Evolutionary conservation across 2,113 vertebrate genomes (phyloP), one percentile per base, ranked within the genome.

Genomic region (Lethenteron reissneri): DNA sequence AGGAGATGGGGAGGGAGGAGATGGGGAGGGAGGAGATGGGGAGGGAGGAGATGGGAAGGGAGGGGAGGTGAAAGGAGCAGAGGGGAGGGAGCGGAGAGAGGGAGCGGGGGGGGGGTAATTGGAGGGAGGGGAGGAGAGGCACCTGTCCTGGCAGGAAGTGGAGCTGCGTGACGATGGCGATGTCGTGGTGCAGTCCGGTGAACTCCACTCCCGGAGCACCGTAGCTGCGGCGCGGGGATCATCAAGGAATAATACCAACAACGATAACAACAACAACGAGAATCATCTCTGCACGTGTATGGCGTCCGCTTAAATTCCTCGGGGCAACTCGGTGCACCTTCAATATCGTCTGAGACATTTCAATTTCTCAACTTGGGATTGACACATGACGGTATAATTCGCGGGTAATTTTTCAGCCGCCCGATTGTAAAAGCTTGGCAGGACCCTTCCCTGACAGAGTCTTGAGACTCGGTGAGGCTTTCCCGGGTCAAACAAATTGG

Each of bases 111-210:
- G 14, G 2, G 8, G 21, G 14, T 25, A 11, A 12, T 8, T 58
- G 19, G 7, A 25, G 14, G 57, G 59, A n/a, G 9, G 14, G 2
- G 2, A 14, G 2, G 0, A 41, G 12, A 11, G 76, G 73, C 79
- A 97, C 92, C 87, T 92, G 91, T 75, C 88, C 90, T 0, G 83
- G 82, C 14, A 97, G 79, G 78, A 97, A 95, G 78, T 89, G 86
- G 76, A 95, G 84, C 79, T 95, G 92, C 14, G 85, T 90, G 77
- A 97, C 84, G 0, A 88, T 86, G 19, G 85, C 85, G 0, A 79
- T 80, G 58, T 92, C 88, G 58, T 74, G 83, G 79, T 97, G 91
- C 13, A 90, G 76, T 5, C 90, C 90, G 0, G 87, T 90, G 76
- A 95, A 89, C 78, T 97, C 90, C 78, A 97, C 91, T 0, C 90